Percentiles rank a stretch among this genome's conserved stretches.
Conservation (phyloP, 2,113 vertebrate genomes). For the Bombycilla garrulus region DNA sequence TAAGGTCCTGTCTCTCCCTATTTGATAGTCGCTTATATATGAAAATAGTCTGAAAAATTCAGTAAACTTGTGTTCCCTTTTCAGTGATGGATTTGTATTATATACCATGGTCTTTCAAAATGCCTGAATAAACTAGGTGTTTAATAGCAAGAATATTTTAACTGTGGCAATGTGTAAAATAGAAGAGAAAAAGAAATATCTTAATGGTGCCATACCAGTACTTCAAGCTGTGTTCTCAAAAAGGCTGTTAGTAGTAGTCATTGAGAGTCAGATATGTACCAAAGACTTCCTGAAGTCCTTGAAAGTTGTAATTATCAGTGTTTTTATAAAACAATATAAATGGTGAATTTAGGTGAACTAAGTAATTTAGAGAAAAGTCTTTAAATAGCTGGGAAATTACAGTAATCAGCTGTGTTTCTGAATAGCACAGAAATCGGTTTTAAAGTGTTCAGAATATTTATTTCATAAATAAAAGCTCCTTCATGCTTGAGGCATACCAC, state of each 20-base stretch:
- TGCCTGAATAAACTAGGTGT: neutral
- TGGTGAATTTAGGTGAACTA: neutral
- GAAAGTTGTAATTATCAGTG: neutral
- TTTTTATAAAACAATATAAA: neutral
- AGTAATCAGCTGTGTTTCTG: neutral
- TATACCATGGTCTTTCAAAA: neutral
- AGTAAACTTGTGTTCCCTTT: neutral
- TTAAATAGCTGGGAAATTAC: neutral
- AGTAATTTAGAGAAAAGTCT: neutral
- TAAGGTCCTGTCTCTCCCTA: neutral
- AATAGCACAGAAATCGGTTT: neutral
- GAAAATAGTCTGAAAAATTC: neutral
- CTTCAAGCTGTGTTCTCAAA: neutral
- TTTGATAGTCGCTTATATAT: neutral
- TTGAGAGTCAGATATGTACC: neutral
- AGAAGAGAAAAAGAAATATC: neutral
- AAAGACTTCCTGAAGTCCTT: neutral
- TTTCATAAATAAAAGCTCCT: neutral
- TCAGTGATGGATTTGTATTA: neutral
- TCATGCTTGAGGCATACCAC: neutral
- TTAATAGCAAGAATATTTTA: neutral
- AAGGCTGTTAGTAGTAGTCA: neutral
- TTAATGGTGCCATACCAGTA: neutral
- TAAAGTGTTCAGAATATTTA: neutral
- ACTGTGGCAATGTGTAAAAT: neutral